A percentile compares a stretch with the other conserved stretches of the same genome.
Conservation (phyloP, 2,797 vertebrate species). For the Balearica regulorum region DNA sequence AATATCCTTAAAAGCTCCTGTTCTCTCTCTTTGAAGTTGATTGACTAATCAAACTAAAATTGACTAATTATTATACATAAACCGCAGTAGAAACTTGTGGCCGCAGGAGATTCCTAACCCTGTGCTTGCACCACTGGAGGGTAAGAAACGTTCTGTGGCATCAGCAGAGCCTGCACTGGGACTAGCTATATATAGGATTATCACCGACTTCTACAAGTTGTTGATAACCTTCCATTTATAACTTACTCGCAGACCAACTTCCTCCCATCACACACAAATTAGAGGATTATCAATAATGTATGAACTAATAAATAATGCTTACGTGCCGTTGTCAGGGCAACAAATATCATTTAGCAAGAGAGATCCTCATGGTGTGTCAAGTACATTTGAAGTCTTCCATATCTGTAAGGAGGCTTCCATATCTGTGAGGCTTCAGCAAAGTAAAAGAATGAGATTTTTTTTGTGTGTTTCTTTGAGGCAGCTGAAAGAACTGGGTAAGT, state of each 20-base stretch:
- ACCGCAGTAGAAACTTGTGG: neutral
- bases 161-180: neutral
- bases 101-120: neutral
- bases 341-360: neutral
- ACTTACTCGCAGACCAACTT: neutral
- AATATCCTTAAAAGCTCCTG: neutral
- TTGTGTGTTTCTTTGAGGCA: neutral
- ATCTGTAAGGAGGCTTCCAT: accelerated
- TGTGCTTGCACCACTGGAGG: neutral
- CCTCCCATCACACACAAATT: conserved; percentile 20
- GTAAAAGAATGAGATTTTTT: neutral
- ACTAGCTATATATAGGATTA: conserved; percentile 9
- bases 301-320: neutral
- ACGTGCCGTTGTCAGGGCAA: conserved; percentile 9
- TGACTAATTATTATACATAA: neutral
- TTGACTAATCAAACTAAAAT: neutral
- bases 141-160: neutral
- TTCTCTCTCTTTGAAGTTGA: neutral
- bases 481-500: neutral
- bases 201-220: neutral
- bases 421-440: neutral
- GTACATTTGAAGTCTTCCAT: accelerated
- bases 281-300: conserved; percentile 22
- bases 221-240: conserved; percentile 27
- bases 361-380: neutral